Evolutionary conservation across 2,888 invertebrate species (phyloP).

Genomic region (Ectobius pallidus): DNA sequence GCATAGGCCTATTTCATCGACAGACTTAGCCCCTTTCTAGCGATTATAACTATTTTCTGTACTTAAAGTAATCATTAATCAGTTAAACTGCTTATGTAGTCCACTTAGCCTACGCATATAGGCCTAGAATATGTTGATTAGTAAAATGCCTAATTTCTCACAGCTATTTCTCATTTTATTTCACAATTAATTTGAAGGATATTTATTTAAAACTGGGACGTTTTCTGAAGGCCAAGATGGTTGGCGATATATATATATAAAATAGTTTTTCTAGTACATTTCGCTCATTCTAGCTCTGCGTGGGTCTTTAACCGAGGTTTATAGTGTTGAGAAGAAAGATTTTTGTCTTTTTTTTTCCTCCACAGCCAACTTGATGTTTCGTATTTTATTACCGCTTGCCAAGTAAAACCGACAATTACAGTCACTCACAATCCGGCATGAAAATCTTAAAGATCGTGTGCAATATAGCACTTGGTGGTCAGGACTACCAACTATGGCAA

Average conservation of each 20-base stretch:
- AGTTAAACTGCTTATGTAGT: too few relatives aligned
- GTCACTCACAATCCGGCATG: not conserved
- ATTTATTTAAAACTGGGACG: not conserved
- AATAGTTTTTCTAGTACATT: too few relatives aligned
- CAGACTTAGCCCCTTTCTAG: too few relatives aligned
- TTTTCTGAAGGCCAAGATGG: not conserved
- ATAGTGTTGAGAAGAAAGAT: not conserved
- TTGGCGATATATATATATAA: too few relatives aligned
- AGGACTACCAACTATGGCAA: not conserved
- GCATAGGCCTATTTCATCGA: too few relatives aligned
- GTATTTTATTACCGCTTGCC: slow-evolving; percentile 8
- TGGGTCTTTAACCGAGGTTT: not conserved
- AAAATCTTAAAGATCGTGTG: not conserved
- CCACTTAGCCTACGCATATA: too few relatives aligned
- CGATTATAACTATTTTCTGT: too few relatives aligned
- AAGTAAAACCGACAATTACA: not conserved
- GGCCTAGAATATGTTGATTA: too few relatives aligned
- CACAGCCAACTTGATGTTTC: not conserved
- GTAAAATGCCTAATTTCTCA: too few relatives aligned
- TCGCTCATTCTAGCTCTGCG: not conserved
- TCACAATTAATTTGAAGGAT: too few relatives aligned
- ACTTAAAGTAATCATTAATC: too few relatives aligned
- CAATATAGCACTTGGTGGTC: slow-evolving; percentile 9
- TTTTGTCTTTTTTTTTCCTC: not conserved
- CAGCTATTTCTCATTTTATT: too few relatives aligned